Conservation (phyloP, 2,113 vertebrate genomes). For the Rhineura floridana region DNA sequence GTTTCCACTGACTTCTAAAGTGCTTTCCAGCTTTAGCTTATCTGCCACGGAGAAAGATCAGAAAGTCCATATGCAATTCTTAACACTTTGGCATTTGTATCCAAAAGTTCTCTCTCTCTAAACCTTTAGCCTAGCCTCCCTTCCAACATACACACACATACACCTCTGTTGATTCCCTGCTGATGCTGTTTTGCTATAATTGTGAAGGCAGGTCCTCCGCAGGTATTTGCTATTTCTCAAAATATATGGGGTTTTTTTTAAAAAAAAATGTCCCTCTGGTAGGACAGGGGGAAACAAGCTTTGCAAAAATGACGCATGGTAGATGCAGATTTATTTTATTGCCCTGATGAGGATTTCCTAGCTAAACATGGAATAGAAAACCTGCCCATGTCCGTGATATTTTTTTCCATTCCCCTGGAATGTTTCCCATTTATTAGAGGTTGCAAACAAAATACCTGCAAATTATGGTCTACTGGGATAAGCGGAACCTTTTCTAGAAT, state of each 20-base stretch:
- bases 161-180: neutral
- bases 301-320: slow-evolving; percentile 11
- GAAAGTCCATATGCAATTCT: neutral
- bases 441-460: slow-evolving; percentile 2
- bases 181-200: neutral
- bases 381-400: neutral
- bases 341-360: neutral
- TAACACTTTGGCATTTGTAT: neutral
- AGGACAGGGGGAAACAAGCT: slow-evolving; percentile 33
- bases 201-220: neutral
- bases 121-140: neutral
- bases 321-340: slow-evolving; percentile 50
- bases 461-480: slow-evolving; percentile 3
- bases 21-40: neutral
- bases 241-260: neutral
- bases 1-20: neutral
- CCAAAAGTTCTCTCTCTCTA: neutral
- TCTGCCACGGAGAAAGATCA: no score
- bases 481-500: neutral
- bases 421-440: neutral
- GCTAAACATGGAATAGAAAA: slow-evolving; percentile 44
- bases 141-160: neutral
- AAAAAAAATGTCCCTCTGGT: neutral
- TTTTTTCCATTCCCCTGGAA: slow-evolving; percentile 22
- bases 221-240: slow-evolving; percentile 4